Conservation (phyloP, 2,797 vertebrate species). For the Onychomys leucogaster region DNA sequence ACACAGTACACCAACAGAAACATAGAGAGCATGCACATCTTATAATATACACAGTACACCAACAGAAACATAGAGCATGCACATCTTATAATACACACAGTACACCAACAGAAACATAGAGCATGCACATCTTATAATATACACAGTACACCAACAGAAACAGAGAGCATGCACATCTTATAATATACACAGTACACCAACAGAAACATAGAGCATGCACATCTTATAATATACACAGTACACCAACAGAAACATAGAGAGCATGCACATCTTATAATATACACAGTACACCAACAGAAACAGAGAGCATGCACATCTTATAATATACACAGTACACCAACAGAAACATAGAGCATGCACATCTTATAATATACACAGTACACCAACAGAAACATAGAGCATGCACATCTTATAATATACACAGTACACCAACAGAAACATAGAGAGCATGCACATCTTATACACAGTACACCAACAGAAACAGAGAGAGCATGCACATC, state of each 20-base stretch:
- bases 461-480: background rate
- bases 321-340: background rate
- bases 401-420: slow-evolving; percentile 42
- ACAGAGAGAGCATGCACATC: background rate
- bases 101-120: too few species aligned
- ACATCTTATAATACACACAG: too few species aligned
- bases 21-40: too few species aligned
- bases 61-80: background rate
- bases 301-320: background rate
- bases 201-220: background rate
- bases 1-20: too few species aligned
- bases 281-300: too few species aligned
- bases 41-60: background rate
- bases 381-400: background rate
- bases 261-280: too few species aligned
- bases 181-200: background rate
- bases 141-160: background rate
- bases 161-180: background rate
- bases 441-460: background rate
- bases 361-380: slow-evolving; percentile 24
- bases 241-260: background rate
- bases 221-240: slow-evolving; percentile 22
- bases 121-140: slow-evolving; percentile 28
- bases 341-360: background rate
- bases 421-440: too few species aligned